A percentile compares a stretch with the other conserved stretches of the same genome.
phyloP scores from a whole-genome alignment of 2,888 invertebrate species.

The Ophioninae sp. region DNA sequence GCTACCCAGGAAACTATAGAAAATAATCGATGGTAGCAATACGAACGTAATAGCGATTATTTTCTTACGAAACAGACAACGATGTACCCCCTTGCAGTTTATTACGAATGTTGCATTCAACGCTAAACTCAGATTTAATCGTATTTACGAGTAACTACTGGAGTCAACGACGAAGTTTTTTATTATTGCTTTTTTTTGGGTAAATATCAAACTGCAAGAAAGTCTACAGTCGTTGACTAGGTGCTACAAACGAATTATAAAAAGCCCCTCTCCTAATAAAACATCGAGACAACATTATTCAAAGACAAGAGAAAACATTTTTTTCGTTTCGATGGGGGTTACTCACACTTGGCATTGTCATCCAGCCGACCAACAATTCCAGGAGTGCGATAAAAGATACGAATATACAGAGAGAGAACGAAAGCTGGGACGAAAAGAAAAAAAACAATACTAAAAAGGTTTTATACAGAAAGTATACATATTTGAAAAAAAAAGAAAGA shows the following conservation, averaged over 20 bases:
- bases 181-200: background rate
- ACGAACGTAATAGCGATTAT: conserved; percentile 23
- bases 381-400: conserved; percentile 79
- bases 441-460: conserved; percentile 42
- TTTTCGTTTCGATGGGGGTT: conserved; percentile 72
- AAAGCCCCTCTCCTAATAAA: conserved; percentile 49
- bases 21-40: conserved; percentile 22
- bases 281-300: conserved; percentile 58
- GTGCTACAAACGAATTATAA: conserved; percentile 33
- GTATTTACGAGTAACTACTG: background rate
- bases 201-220: conserved; percentile 28
- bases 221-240: conserved; percentile 27
- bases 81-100: conserved; percentile 37
- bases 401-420: conserved; percentile 66
- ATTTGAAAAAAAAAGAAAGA: conserved; percentile 28
- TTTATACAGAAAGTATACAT: conserved; percentile 21
- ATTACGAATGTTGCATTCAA: background rate
- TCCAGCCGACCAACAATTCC: conserved; percentile 81
- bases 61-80: conserved; percentile 28
- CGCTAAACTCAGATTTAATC: background rate
- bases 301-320: conserved; percentile 51
- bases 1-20: conserved; percentile 1
- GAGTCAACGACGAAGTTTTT: background rate
- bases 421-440: conserved; percentile 50
- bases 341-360: conserved; percentile 79